Conservation (phyloP, 1,140 invertebrate species). For the Elysia chlorotica region DNA sequence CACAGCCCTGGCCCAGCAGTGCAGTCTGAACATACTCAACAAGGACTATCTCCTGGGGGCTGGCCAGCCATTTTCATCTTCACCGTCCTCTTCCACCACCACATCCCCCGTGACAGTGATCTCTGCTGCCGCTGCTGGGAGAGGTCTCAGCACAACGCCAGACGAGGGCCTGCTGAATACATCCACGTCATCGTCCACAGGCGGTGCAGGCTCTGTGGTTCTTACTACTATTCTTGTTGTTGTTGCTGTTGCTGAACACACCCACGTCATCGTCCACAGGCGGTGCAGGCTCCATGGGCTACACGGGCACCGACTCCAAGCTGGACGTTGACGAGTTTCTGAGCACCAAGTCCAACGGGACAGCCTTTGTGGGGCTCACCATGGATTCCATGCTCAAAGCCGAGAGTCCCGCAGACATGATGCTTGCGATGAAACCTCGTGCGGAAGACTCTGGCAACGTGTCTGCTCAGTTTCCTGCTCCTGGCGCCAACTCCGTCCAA, state of each 20-base stretch:
- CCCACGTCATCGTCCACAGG: background rate
- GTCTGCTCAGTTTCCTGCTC: constrained; percentile 22
- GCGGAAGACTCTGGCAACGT: constrained; percentile 43
- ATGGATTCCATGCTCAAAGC: constrained; percentile 61
- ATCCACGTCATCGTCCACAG: constrained; percentile 14
- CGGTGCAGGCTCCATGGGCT: constrained; percentile 12
- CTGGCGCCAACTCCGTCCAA: too few species aligned
- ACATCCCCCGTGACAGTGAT: too few species aligned
- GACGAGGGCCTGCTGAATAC: constrained; percentile 63
- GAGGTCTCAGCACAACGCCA: too few species aligned
- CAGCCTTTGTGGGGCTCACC: constrained; percentile 58
- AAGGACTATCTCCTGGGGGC: constrained; percentile 77
- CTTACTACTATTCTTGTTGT: too few species aligned
- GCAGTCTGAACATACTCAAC: constrained; percentile 81
- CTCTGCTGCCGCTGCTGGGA: too few species aligned
- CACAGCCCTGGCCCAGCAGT: constrained; percentile 79
- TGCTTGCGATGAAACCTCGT: constrained; percentile 50
- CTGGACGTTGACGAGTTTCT: constrained; percentile 58
- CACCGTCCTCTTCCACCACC: constrained; percentile 34
- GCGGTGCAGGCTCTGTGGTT: constrained; percentile 12
- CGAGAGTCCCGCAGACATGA: constrained; percentile 59
- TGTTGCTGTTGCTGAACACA: too few species aligned
- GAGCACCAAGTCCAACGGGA: constrained; percentile 58
- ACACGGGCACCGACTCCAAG: constrained; percentile 33
- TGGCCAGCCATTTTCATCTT: constrained; percentile 60